Percentiles rank a stretch among this genome's conserved stretches.
Conservation (phyloP, 2,113 vertebrate species). For the Gnathonemus longibarbis region DNA sequence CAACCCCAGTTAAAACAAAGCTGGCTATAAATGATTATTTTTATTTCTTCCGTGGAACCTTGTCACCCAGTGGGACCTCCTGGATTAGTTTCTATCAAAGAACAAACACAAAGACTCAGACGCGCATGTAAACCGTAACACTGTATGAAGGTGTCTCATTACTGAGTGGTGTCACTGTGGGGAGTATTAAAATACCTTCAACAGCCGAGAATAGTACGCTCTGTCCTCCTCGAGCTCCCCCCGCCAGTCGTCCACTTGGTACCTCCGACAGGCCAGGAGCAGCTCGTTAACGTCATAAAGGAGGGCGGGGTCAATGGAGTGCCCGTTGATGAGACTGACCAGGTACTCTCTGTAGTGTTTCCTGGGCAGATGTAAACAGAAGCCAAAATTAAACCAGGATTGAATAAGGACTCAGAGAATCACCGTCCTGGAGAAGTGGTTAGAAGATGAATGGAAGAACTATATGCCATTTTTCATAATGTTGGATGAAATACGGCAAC, state of each 20-base stretch:
- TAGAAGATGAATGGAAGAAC: not conserved
- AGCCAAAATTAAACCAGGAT: not conserved
- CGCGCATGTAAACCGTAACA: not conserved
- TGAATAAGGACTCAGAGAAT: not conserved
- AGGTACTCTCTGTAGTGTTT: slow-evolving; percentile 81
- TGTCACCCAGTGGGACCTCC: slow-evolving; percentile 69
- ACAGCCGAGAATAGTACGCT: slow-evolving; percentile 54
- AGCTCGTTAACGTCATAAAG: slow-evolving; percentile 65
- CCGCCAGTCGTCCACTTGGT: slow-evolving; percentile 55
- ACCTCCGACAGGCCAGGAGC: slow-evolving; percentile 62
- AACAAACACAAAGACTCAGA: not conserved
- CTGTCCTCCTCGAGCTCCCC: slow-evolving; percentile 55
- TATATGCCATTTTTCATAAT: not conserved
- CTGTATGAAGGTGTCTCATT: not conserved
- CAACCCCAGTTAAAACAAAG: not conserved
- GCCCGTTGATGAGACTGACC: slow-evolving; percentile 76
- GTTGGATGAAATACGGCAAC: not conserved
- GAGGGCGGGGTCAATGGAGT: slow-evolving; percentile 68
- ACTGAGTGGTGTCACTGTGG: too few species aligned
- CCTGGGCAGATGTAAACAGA: slow-evolving; percentile 41
- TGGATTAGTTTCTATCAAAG: slow-evolving; percentile 68
- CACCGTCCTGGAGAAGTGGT: not conserved
- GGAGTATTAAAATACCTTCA: slow-evolving; percentile 39
- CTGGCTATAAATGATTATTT: not conserved
- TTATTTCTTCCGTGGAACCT: slow-evolving; percentile 69